Evolutionary conservation across 2,113 vertebrate species (phyloP), one percentile per base, ranked within the genome.

Genomic region (Rattus rattus): DNA sequence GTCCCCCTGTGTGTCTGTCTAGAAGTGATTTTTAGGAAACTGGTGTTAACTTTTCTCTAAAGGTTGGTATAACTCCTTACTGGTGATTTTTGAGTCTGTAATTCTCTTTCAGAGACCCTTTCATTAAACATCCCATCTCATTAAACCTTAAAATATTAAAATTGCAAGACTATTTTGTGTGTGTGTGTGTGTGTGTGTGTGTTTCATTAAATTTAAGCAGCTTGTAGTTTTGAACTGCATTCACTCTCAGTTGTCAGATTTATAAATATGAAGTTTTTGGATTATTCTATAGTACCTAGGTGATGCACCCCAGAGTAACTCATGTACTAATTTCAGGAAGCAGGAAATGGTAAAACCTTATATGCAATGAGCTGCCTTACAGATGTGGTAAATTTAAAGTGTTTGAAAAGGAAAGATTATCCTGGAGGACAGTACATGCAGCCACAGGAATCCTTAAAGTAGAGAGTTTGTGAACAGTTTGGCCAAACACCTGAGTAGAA

Each of bases 121-220:
- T 22, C 93, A 75, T 72, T 79, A 84, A 96, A 47, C 54, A 49
- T 85, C 79, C 16, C 33, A 83, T 96, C 94, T 76, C 13, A 67
- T 73, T 88, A 83, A 87, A 92, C 13, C 11, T 76, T 90, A 65
- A 65, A 26, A 65, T 65, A 65, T 28, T 65, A 65, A 65, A 65
- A 65, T 65, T 28, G 17, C n/a, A 52, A 88, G 26, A 81, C 47
- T 79, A 49, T 72, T 76, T 26, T 81, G 20, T 8, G 39, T 61
- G 7, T 39, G 14, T 80, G 0, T 91, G 20, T 8, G 39, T 61
- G 5, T 81, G 20, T 9, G 39, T 54, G 7, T 49, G 20, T 76
- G 0, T 91, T 65, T 91, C 33, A 75, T 67, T 91, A 11, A 84
- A 26, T 69, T 91, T 91, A 73, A 33, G 22, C 10, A 80, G 33